Percentiles rank a stretch among this genome's conserved stretches.
Evolutionary conservation across 2,113 vertebrate genomes (phyloP).

Genomic region (Oceanodroma tethys): DNA sequence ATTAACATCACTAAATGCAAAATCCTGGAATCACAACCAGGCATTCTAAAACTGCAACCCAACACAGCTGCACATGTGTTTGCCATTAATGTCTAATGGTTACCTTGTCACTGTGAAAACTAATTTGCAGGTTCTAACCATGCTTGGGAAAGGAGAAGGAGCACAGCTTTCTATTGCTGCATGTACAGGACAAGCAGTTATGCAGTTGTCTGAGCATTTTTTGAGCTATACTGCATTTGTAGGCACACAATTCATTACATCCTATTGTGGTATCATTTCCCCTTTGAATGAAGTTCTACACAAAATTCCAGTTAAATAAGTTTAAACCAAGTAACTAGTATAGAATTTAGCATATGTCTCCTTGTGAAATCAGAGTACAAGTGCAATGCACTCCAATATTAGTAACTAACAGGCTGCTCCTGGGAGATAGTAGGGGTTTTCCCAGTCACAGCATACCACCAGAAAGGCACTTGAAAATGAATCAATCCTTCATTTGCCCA

Average conservation of each 20-base stretch:
- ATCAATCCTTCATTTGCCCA: neutral
- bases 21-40: neutral
- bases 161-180: neutral
- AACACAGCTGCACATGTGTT: neutral
- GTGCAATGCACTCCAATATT: accelerated
- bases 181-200: neutral
- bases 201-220: neutral
- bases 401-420: neutral
- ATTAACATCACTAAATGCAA: neutral
- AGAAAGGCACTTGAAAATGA: neutral
- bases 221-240: neutral
- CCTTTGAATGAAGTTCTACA: neutral
- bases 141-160: neutral
- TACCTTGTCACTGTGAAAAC: neutral
- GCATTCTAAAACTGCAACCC: neutral
- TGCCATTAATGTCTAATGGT: neutral
- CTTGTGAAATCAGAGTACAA: neutral
- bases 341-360: neutral
- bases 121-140: neutral
- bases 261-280: neutral
- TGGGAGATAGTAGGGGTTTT: neutral
- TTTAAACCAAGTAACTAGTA: neutral
- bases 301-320: neutral
- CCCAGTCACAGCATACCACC: neutral
- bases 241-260: neutral